A percentile compares a stretch with the other conserved stretches of the same genome.
These are phyloP conservation scores for Sarotherodon lohbergeri DNA, from an alignment of 2,113 vertebrate genomes.

Conservation along the genomic window DNA sequence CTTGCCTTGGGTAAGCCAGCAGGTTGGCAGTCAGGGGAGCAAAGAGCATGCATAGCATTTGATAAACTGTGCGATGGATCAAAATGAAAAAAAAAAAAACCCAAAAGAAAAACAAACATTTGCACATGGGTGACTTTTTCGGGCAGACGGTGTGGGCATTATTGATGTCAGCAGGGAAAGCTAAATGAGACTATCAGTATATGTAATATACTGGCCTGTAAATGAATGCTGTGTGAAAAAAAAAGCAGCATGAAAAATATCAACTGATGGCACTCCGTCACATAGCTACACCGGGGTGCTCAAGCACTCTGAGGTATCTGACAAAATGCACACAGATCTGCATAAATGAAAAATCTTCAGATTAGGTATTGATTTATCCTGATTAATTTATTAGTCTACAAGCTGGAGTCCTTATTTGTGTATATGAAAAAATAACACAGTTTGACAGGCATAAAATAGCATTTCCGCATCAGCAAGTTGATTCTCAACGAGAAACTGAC, in stretches of 20 bases:
- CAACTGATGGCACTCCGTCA: not conserved
- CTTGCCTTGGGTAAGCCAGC: not conserved
- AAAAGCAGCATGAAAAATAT: not conserved
- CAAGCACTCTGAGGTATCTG: not conserved
- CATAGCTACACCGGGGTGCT: not conserved
- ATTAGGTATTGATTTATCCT: not conserved
- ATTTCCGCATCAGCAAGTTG: not conserved
- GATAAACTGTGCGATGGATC: not conserved
- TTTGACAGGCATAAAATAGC: not conserved
- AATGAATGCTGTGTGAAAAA: not conserved
- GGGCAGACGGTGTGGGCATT: not conserved
- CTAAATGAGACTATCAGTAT: constrained; percentile 12
- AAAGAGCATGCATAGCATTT: not conserved
- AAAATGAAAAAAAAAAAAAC: not conserved
- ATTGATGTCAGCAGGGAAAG: constrained; percentile 6
- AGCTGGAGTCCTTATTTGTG: not conserved
- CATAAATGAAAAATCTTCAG: not conserved
- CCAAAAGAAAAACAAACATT: not conserved
- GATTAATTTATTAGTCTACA: not conserved
- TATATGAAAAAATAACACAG: not conserved
- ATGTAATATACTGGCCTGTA: not conserved
- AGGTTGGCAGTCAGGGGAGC: not conserved
- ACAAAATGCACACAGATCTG: not conserved
- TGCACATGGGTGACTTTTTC: not conserved
- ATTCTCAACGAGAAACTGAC: not conserved